Percentiles rank a stretch among this genome's conserved stretches.
phyloP scores from a whole-genome alignment of 2,888 invertebrate genomes.

The Eretmocerus hayati region DNA sequence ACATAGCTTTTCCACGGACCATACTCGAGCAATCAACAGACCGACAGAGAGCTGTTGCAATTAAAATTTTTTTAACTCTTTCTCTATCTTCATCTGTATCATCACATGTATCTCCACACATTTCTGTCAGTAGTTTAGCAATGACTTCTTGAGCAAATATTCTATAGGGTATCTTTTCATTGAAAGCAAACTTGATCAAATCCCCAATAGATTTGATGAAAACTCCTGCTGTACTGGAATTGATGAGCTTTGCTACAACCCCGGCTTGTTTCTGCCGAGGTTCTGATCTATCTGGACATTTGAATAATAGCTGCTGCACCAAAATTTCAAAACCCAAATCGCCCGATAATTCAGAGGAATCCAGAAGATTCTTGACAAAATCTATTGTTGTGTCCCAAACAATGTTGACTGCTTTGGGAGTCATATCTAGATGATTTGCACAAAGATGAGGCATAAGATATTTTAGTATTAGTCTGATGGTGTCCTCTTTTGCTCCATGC shows the following conservation, averaged over 20 bases:
- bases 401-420: conserved; percentile 25
- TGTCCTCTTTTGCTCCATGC: conserved; percentile 45
- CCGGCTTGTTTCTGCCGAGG: conserved; percentile 38
- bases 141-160: conserved; percentile 51
- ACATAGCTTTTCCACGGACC: conserved; percentile 55
- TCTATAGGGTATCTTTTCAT: conserved; percentile 46
- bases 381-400: conserved; percentile 34
- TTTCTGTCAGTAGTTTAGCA: conserved; percentile 41
- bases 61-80: conserved; percentile 34
- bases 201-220: conserved; percentile 26
- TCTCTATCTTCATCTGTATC: conserved; percentile 7
- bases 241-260: conserved; percentile 35
- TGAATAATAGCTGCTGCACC: conserved; percentile 36
- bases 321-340: conserved; percentile 31
- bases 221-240: conserved; percentile 26
- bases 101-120: conserved; percentile 7
- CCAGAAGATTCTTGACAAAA: conserved; percentile 33
- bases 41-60: conserved; percentile 52
- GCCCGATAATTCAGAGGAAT: conserved; percentile 26
- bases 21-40: conserved; percentile 54
- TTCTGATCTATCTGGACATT: conserved; percentile 39
- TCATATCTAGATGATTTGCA: conserved; percentile 27
- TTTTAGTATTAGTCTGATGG: conserved; percentile 43
- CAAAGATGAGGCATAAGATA: conserved; percentile 44
- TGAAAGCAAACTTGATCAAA: conserved; percentile 36